Evolutionary conservation across 2,113 vertebrate genomes (phyloP), one percentile per base, ranked within the genome.

Genomic region (Andinoacara biseriatus): DNA sequence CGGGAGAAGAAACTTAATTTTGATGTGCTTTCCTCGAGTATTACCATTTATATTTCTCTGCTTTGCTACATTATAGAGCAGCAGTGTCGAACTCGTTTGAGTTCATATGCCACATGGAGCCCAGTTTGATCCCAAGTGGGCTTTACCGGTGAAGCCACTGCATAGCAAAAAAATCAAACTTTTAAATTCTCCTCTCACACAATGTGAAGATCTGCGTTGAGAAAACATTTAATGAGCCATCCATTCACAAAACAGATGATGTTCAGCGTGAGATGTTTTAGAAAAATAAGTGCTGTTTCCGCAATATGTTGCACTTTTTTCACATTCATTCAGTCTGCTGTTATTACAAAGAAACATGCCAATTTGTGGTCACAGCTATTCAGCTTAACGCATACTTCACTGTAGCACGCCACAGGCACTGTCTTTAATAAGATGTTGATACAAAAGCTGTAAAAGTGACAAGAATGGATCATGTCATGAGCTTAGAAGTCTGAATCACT

Each of bases 1-100:
- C 20, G 26, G 67, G 67, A 72, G 40, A 31, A 72, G 67, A 33
- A 72, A 72, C 40, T 14, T 72, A 54, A 72, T 72, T 72, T 72
- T 72, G 46, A 72, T 72, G 67, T 54, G 46, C 46, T 72, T 72
- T 72, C 18, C 26, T 33, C 31, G 3, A 54, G 67, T 49, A 72
- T 72, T 72, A 54, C 67, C 67, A 72, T 72, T 72, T 72, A 18
- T 52, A 72, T 54, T 72, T 54, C 67, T 54, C 26, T 72, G 29
- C 46, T 72, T 72, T 2, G 3, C 46, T 52, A 72, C 65, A 72
- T 14, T n/a, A 54, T 31, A 33, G 67, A 54, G 46, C 67, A 31
- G 26, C 1, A 6, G 67, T 72, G 67, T 72, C 67, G 20, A 54
- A 54, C 67, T 0, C 46, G n/a, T 72, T 72, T 33, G 54, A 54